Conservation (phyloP, 2,888 invertebrate genomes). For the Sipha maydis region DNA sequence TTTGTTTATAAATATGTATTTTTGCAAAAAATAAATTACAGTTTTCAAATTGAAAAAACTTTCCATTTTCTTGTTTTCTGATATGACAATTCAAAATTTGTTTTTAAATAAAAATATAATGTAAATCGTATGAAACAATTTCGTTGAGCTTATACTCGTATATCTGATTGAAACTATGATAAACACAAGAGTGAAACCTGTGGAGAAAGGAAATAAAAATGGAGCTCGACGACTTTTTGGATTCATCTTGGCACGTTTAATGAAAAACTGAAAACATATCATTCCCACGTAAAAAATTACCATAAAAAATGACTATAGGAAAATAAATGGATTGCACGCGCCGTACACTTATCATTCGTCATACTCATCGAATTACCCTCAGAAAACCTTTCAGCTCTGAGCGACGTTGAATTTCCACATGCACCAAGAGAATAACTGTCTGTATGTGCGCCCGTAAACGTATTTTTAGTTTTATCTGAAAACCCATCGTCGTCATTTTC, state of each 20-base stretch:
- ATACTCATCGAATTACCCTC: constrained; percentile 41
- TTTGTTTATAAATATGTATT: not conserved
- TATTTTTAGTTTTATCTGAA: constrained; percentile 18
- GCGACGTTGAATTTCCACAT: constrained; percentile 32
- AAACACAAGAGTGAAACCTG: not conserved
- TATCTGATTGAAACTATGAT: not conserved
- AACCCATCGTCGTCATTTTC: constrained; percentile 9
- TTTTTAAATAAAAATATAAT: not conserved
- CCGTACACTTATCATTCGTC: constrained; percentile 37
- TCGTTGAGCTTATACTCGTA: not conserved
- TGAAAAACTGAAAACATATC: constrained; percentile 52
- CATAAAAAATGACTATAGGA: constrained; percentile 42
- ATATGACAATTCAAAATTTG: not conserved
- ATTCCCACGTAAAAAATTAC: constrained; percentile 17
- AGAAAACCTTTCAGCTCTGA: constrained; percentile 13
- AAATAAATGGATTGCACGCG: constrained; percentile 41
- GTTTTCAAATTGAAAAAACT: not conserved
- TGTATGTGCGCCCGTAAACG: not conserved
- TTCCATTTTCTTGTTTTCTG: not conserved
- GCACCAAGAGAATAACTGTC: not conserved
- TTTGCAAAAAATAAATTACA: not conserved
- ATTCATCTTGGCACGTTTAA: constrained; percentile 15
- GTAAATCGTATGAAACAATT: not conserved
- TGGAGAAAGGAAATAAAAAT: not conserved
- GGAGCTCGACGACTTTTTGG: constrained; percentile 7